Conservation (phyloP, 2,113 vertebrate species). For the Hemicordylus capensis region DNA sequence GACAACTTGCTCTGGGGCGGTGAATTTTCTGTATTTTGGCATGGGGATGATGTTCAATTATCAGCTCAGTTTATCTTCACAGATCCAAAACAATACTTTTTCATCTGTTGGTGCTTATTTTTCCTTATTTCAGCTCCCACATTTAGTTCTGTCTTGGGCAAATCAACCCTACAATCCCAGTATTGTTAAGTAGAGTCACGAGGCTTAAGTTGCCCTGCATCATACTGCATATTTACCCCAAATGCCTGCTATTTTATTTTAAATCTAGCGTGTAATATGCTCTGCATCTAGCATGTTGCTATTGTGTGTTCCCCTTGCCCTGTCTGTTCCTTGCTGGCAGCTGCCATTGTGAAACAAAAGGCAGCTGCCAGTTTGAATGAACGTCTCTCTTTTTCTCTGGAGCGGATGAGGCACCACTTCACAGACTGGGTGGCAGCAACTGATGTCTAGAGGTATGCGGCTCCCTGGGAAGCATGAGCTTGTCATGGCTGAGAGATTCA, state of each 20-base stretch:
- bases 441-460: conserved; percentile 22
- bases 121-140: not conserved
- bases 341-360: conserved; percentile 69
- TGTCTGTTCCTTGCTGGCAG: conserved; percentile 71
- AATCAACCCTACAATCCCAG: conserved; percentile 6
- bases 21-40: not conserved
- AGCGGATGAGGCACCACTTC: conserved; percentile 56
- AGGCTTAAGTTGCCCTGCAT: conserved; percentile 46
- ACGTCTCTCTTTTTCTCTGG: conserved; percentile 63
- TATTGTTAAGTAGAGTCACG: conserved; percentile 26
- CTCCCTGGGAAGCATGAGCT: conserved; percentile 39
- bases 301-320: conserved; percentile 67
- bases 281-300: conserved; percentile 65
- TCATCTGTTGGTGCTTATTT: not conserved
- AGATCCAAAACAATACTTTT: not conserved
- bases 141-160: accelerated
- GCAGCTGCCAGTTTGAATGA: conserved; percentile 74
- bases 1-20: not conserved
- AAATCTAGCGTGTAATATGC: conserved; percentile 73
- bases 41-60: not conserved
- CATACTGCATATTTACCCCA: conserved; percentile 59
- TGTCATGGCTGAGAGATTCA: not conserved
- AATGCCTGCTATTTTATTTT: conserved; percentile 67
- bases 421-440: conserved; percentile 53
- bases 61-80: not conserved